phyloP scores from a whole-genome alignment of 2,113 vertebrate genomes.

The Larimichthys polyactis region DNA sequence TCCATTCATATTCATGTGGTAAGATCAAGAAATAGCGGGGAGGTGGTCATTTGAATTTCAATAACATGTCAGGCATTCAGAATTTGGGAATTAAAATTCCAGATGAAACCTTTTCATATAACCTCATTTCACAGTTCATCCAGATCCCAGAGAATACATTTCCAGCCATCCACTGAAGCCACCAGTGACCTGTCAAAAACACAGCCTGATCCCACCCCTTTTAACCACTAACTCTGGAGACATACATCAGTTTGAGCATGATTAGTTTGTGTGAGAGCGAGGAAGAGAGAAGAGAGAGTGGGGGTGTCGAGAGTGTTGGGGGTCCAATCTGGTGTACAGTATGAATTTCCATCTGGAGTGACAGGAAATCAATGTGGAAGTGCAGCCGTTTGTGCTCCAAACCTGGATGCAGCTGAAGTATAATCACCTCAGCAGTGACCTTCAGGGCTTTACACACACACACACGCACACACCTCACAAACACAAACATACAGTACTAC shows the following conservation, averaged over 20 bases:
- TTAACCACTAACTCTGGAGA: constrained; percentile 50
- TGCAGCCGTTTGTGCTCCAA: constrained; percentile 67
- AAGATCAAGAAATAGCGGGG: constrained; percentile 65
- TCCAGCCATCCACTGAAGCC: constrained; percentile 46
- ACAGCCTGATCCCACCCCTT: constrained; percentile 58
- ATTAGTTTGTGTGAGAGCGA: constrained; percentile 17
- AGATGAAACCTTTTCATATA: constrained; percentile 64
- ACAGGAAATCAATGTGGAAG: constrained; percentile 79
- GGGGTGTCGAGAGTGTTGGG: neutral
- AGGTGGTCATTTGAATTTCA: constrained; percentile 79
- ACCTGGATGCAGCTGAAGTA: constrained; percentile 62
- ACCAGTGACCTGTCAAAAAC: constrained; percentile 70
- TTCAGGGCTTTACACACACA: constrained; percentile 57
- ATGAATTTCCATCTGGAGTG: constrained; percentile 74
- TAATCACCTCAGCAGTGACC: constrained; percentile 73
- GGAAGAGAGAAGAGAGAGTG: neutral
- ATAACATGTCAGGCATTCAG: constrained; percentile 57
- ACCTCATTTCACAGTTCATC: constrained; percentile 67
- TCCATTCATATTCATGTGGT: constrained; percentile 78
- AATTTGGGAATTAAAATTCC: constrained; percentile 67
- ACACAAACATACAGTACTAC: neutral
- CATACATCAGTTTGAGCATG: constrained; percentile 55
- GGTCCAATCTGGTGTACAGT: constrained; percentile 67
- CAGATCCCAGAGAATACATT: constrained; percentile 68
- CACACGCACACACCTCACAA: constrained; percentile 18